Conservation (phyloP, 2,888 invertebrate species). For the Eilema caniola region DNA sequence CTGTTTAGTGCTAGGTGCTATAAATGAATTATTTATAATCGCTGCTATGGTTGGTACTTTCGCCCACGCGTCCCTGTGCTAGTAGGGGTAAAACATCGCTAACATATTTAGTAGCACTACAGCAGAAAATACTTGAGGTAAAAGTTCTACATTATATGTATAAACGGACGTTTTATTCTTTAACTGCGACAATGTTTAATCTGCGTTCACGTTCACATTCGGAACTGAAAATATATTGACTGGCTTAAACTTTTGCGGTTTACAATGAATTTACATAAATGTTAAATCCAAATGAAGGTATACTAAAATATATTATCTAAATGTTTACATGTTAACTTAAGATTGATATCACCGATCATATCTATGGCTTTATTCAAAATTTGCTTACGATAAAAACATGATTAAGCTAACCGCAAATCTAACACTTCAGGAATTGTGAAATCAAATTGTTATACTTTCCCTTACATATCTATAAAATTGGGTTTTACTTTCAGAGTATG, state of each 20-base stretch:
- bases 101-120: conserved; percentile 11
- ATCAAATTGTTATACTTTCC: not conserved
- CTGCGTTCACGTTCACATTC: not conserved
- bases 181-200: not conserved
- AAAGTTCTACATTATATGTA: not conserved
- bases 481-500: conserved; percentile 33
- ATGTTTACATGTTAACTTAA: not conserved
- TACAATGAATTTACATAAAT: too few relatives aligned
- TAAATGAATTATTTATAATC: conserved; percentile 7
- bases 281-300: not conserved
- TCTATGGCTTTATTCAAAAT: not conserved
- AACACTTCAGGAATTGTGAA: conserved; percentile 22
- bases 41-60: not conserved
- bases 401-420: conserved; percentile 19
- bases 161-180: not conserved
- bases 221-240: not conserved
- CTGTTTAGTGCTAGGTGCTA: conserved; percentile 11
- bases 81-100: not conserved
- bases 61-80: not conserved
- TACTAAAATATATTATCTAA: not conserved
- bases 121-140: not conserved
- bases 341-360: not conserved
- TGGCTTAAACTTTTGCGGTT: not conserved
- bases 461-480: conserved; percentile 9
- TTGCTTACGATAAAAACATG: conserved; percentile 28